Evolutionary conservation across 2,888 invertebrate genomes (phyloP), one percentile per base, ranked within the genome.

Genomic region (Polydrusus tereticollis): DNA sequence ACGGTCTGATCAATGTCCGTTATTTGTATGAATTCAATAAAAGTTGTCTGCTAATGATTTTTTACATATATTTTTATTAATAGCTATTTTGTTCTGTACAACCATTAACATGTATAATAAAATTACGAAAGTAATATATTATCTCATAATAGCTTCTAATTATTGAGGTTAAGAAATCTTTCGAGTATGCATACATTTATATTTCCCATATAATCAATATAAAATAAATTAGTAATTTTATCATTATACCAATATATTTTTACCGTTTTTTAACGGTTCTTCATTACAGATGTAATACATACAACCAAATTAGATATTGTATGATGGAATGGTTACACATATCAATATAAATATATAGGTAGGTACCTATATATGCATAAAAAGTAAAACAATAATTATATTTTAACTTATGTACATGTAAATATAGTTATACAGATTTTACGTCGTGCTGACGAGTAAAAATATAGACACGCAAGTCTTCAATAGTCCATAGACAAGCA

Each of bases 191-290:
- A 45, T 45, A 45, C 20, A 18, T 20, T 45, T 45, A 45, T 45
- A 18, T 20, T 45, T 45, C 20, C 10, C 20, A 45, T 45, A 45
- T 10, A 45, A 20, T 45, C 45, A 20, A 45, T 45, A 45, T 45
- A 0, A 45, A 45, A 45, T 45, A 45, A 45, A 45, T 45, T 45
- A 45, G 45, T 45, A 8, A 10, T 45, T 45, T 18, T 10, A 45
- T 1, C 18, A 20, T 21, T 43, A n/a, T n/a, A 45, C 60, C 43
- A 60, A 60, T 63, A 47, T 12, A 18, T 45, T 63, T 63, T 63
- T 63, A 63, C 63, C 63, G 63, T 63, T 63, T 43, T 45, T 26
- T 50, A 50, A 50, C 50, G 50, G 50, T 50, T 45, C 2, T n/a
- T 45, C 45, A 45, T 18, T 45, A 36, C n/a, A 20, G 18, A 45